Evolutionary conservation across 2,113 vertebrate species (phyloP).

Genomic region (Octodon degus): DNA sequence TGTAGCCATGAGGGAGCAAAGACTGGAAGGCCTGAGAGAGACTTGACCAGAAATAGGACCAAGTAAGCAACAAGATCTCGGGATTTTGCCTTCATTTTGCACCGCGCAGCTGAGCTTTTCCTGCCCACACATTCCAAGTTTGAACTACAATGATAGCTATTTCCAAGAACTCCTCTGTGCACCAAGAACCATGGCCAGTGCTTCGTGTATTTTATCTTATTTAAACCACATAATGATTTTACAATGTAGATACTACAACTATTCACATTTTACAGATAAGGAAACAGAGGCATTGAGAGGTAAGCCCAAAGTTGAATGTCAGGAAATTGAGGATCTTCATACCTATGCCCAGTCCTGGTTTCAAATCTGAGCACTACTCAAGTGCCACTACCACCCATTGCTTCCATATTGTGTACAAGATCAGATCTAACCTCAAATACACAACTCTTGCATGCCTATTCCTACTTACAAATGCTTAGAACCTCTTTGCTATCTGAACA

Average conservation of each 20-base stretch:
- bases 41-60: neutral
- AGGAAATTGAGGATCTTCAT: slow-evolving; percentile 11
- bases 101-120: neutral
- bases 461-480: neutral
- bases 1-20: neutral
- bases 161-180: neutral
- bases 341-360: neutral
- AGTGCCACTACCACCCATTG: neutral
- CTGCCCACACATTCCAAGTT: neutral
- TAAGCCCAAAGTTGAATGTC: neutral
- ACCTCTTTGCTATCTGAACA: neutral
- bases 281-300: neutral
- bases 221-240: neutral
- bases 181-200: neutral
- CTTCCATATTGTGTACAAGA: neutral
- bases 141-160: neutral
- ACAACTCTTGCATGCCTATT: neutral
- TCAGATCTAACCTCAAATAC: neutral
- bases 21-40: neutral
- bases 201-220: neutral
- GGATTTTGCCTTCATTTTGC: neutral
- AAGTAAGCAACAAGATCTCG: neutral
- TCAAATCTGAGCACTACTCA: neutral
- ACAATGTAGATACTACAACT: neutral
- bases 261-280: neutral